Evolutionary conservation across 2,113 vertebrate species (phyloP), one percentile per base, ranked within the genome.

Genomic region (Isurus oxyrinchus): DNA sequence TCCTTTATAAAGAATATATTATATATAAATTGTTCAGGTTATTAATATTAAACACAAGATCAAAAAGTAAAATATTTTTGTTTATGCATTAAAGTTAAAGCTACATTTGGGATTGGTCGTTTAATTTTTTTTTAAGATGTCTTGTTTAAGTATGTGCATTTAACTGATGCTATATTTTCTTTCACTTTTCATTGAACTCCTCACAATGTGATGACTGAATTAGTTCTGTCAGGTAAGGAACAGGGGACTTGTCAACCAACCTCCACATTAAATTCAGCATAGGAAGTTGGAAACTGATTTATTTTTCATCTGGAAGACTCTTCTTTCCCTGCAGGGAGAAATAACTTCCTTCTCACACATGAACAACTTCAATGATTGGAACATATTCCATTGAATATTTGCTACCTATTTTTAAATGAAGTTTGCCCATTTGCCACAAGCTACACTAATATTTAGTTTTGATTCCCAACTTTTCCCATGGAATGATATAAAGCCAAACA

Each of bases 151-250:
- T 5, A 69, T 5, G n/a, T 23, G 5, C 81, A 49, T 55, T 55
- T 88, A 88, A 55, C 86, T 55, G 25, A 61, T 13, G 59, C 59
- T 13, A 27, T 40, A 6, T 14, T 61, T 0, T 94, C 3, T 94
- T 94, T 40, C n/a, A 94, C 61, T 61, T 63, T 94, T 94, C 90
- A 90, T 31, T 90, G 87, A 90, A 90, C 23, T 90, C 40, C 87
- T 93, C 53, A n/a, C 27, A 63, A n/a, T n/a, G 57, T 59, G 57
- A 66, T n/a, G 91, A 40, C 31, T 88, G 21, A 16, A 16, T 66
- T 40, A 53, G 40, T 27, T 49, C 40, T 31, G 25, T 23, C 40
- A 53, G 21, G 35, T 95, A n/a, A 53, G 23, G 40, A 67, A 95
- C 44, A 95, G 63, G 87, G 40, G 16, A 95, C 11, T 27, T 25